Evolutionary conservation across 2,113 vertebrate genomes (phyloP), one percentile per base, ranked within the genome.

Genomic region (Phalacrocorax pelagicus): DNA sequence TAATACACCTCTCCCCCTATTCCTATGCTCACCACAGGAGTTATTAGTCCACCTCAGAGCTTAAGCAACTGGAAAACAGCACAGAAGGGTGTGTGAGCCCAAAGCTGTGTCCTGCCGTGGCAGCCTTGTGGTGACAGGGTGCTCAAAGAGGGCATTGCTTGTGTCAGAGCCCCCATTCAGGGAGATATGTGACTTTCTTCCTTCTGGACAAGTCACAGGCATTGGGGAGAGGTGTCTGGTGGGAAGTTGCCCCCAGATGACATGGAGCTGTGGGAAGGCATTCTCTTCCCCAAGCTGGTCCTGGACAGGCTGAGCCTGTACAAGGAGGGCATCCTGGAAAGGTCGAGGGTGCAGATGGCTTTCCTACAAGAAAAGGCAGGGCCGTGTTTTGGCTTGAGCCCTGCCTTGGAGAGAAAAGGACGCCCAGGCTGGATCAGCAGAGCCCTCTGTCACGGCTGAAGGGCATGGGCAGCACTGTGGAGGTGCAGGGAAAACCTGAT

Each of bases 381-480:
- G 69, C 29, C 21, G 2, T 52, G 36, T 52, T 54, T 63, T 73
- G 54, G 57, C 40, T 44, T 44, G 32, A 78, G 75, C 58, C 30
- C 27, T 81, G 67, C 55, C 62, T 88, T 58, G 62, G 18, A 70
- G 40, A 62, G 54, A 38, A 73, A 70, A 72, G 36, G 21, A 69
- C 49, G 12, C 21, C 42, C 20, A 81, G 61, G 38, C 59, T 74
- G 86, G 55, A 21, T 17, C 9, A 9, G 18, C 78, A 65, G 49
- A 8, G 21, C 15, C 12, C 30, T 66, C 29, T 62, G 24, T 46
- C 62, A 66, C 0, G 0, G 55, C 67, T 1, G 0, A 9, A 86
- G 26, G 29, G 40, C 4, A 1, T 22, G 27, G 52, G 12, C 58
- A 82, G 61, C 32, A 11, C 65, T 38, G 32, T 14, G 36, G 59